phyloP scores from a whole-genome alignment of 1,140 invertebrate genomes.

The Atta texana region DNA sequence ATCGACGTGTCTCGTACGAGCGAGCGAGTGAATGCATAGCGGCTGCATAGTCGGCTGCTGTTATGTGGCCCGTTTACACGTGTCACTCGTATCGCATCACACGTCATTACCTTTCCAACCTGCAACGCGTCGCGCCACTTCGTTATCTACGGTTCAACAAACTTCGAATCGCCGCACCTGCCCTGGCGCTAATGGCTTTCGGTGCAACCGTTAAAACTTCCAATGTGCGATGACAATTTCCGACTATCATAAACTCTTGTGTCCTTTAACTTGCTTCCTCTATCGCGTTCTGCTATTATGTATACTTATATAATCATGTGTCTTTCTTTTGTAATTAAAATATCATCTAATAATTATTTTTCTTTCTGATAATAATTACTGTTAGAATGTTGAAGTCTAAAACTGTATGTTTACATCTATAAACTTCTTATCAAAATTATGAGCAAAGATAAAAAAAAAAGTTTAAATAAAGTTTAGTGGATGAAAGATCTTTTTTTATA shows the following conservation, averaged over 20 bases:
- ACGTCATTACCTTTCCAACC: conserved; percentile 70
- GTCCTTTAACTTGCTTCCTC: neutral
- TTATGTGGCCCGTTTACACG: conserved; percentile 68
- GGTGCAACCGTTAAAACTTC: conserved; percentile 37
- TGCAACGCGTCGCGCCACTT: conserved; percentile 37
- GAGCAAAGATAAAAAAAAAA: neutral
- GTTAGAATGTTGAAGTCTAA: neutral
- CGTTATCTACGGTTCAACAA: conserved; percentile 73
- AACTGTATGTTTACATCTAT: neutral
- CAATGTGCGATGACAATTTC: neutral
- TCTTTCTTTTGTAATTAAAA: neutral
- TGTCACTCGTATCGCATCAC: conserved; percentile 75
- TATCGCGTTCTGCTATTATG: neutral
- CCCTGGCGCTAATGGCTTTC: conserved; percentile 64
- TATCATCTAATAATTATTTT: neutral
- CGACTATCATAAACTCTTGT: neutral
- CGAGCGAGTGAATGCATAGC: conserved; percentile 17
- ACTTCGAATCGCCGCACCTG: conserved; percentile 72
- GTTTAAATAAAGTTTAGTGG: neutral
- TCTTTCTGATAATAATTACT: neutral
- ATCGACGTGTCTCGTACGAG: neutral
- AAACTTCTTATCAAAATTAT: neutral
- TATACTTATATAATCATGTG: neutral
- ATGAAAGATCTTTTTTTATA: neutral
- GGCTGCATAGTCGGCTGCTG: conserved; percentile 25